Base-by-base conservation (phyloP, 1,140 invertebrate species). In the Ephestia elutella region DNA sequence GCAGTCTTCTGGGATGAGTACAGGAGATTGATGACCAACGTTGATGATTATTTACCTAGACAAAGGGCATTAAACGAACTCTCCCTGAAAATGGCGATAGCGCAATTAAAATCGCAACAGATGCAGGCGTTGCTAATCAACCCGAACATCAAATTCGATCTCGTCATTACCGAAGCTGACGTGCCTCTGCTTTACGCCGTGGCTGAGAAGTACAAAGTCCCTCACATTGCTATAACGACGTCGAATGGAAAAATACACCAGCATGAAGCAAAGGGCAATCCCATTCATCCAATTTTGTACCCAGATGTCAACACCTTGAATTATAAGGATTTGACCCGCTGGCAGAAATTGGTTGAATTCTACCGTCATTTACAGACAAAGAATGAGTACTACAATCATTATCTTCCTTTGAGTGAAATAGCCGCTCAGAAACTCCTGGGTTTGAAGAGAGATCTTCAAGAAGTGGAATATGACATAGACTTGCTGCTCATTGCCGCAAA, bases 91-190 rank as follows among this genome's bases (percentile, higher is more conserved):
- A 28, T 88, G 25, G 82, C 81, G 0, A 77, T 82, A n/a, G 68
- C 74, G 3, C 85, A 88, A 56, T 44, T 88, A 9, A 82, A 75
- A 57, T 85, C 83, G 0, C 79, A 88, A 55, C 64, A 76, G 19
- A 81, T 86, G 80, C 73, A 68, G 15, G 75, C 83, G 1, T 51
- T 86, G 7, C 61, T 86, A 5, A 73, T 79, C 0, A 88, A 85
- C 57, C 82, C 82, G 2, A 80, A 85, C 59, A 65, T 86, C 19
- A 80, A 79, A 60, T 88, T 88, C 54, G 82, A 88, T 57, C 59
- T 88, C 18, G 81, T 88, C 4, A 78, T 88, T 30, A 81, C 83
- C 35, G 86, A 88, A 73, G 83, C 86, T 5, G 86, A 88, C 57
- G 72, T 86, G 3, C 86, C 86, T 8, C 48, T 88, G 11, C 60